A percentile compares a stretch with the other conserved stretches of the same genome.
These are phyloP conservation scores for Grallaria varia DNA, from an alignment of 2,113 vertebrate species.

Conservation along the genomic window DNA sequence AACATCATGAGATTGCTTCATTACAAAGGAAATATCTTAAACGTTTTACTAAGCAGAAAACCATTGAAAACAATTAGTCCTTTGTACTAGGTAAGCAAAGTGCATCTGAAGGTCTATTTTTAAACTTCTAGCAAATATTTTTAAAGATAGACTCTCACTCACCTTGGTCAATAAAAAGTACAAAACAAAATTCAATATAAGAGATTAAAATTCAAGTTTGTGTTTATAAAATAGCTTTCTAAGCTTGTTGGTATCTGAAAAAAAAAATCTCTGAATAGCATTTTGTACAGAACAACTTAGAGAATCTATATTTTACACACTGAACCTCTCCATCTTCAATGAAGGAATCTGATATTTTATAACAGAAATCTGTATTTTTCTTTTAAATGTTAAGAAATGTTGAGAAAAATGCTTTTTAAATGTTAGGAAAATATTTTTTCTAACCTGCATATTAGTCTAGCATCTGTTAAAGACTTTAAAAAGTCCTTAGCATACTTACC, in stretches of 20 bases:
- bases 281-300: background rate
- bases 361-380: background rate
- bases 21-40: background rate
- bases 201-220: background rate
- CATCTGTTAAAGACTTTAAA: background rate
- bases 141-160: background rate
- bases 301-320: background rate
- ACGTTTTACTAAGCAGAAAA: background rate
- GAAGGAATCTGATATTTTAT: background rate
- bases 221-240: background rate
- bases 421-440: background rate
- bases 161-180: background rate
- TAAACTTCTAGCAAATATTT: background rate
- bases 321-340: background rate
- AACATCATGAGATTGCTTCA: background rate
- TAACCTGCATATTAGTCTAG: background rate
- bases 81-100: background rate
- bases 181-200: background rate
- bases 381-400: background rate
- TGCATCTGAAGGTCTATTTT: background rate
- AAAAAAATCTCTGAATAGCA: background rate
- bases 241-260: background rate
- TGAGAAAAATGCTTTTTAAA: background rate
- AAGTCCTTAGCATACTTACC: background rate
- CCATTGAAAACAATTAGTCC: background rate